Percentiles rank a stretch among this genome's conserved stretches.
phyloP scores from a whole-genome alignment of 2,113 vertebrate genomes.

The Hydrochoerus hydrochaeris region DNA sequence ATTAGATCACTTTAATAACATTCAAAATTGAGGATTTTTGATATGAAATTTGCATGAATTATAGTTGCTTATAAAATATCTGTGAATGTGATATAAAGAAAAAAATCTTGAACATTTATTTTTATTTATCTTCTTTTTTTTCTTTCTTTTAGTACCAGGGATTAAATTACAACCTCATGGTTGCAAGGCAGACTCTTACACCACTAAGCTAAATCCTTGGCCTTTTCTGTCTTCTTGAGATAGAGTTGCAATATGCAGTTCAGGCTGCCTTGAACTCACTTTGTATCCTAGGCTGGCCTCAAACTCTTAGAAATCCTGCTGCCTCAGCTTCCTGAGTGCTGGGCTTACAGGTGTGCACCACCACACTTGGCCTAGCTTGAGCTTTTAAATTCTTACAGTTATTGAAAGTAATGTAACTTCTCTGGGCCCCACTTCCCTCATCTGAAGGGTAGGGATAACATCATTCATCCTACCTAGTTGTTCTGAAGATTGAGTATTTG shows the following conservation, averaged over 20 bases:
- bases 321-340: background rate
- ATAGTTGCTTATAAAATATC: background rate
- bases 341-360: background rate
- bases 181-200: no score
- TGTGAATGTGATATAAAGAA: background rate
- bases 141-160: background rate
- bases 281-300: background rate
- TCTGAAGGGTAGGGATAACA: background rate
- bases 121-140: background rate
- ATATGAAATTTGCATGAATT: background rate
- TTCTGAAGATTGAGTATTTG: background rate
- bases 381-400: background rate
- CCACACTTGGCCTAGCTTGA: background rate
- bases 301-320: background rate
- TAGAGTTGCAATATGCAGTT: background rate
- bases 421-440: background rate
- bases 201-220: no score
- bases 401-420: background rate
- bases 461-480: background rate
- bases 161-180: no score
- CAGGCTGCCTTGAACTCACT: background rate
- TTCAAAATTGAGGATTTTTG: background rate
- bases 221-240: background rate
- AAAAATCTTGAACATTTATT: background rate
- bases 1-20: background rate